A percentile compares a stretch with the other conserved stretches of the same genome.
These are phyloP conservation scores for Actinernus sp. DNA, from an alignment of 92 coral and sea anemone species.

Conservation along the genomic window DNA sequence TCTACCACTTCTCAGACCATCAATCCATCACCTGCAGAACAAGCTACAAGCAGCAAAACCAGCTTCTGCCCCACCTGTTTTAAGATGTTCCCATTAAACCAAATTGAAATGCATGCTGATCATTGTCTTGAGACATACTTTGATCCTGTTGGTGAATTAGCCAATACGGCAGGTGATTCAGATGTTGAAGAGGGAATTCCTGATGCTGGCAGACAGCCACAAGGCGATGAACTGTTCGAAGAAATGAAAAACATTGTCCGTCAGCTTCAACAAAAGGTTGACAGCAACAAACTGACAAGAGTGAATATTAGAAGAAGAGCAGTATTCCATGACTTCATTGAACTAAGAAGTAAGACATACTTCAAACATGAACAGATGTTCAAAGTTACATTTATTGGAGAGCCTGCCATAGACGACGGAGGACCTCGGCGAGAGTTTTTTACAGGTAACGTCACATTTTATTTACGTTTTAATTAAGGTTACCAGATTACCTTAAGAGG, in stretches of 20 bases:
- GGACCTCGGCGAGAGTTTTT: slow-evolving; percentile 76
- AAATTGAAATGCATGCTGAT: slow-evolving; percentile 70
- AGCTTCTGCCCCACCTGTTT: slow-evolving; percentile 65
- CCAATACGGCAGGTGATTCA: slow-evolving; percentile 16
- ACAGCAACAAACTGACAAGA: slow-evolving; percentile 26
- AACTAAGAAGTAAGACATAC: no score
- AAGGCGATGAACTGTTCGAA: slow-evolving; percentile 1
- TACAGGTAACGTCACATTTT: slow-evolving; percentile 27
- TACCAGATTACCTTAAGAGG: slow-evolving; percentile 17
- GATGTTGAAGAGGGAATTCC: slow-evolving; percentile 17
- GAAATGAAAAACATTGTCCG: slow-evolving; percentile 1
- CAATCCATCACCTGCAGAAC: slow-evolving; percentile 14
- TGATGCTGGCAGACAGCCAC: slow-evolving; percentile 15
- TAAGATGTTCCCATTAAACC: slow-evolving; percentile 36
- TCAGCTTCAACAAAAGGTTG: slow-evolving; percentile 4
- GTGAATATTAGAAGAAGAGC: no score
- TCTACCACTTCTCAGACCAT: slow-evolving; percentile 11
- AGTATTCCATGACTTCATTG: no score
- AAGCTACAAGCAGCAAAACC: slow-evolving; percentile 18
- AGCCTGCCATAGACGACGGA: no score
- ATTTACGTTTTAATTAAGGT: no score
- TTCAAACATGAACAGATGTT: no score
- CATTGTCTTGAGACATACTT: slow-evolving; percentile 40
- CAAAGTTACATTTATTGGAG: no score
- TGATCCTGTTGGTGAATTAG: slow-evolving; percentile 66